phyloP scores from a whole-genome alignment of 2,797 vertebrate genomes.

The Mormyrus hasselquistii region DNA sequence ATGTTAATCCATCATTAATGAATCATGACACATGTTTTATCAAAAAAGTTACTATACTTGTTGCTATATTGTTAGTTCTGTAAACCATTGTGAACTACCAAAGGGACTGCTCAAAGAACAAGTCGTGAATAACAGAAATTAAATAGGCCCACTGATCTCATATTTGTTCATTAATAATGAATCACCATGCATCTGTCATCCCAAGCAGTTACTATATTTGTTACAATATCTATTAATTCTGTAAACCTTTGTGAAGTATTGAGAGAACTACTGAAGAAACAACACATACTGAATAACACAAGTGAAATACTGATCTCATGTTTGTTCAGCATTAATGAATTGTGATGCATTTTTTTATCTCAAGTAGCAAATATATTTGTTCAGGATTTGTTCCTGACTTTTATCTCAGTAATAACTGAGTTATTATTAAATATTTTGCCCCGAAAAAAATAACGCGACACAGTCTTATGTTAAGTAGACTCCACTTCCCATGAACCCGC shows the following conservation, averaged over 20 bases:
- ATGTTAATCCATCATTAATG: no score
- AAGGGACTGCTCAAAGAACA: background rate
- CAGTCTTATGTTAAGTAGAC: slow-evolving; percentile 30
- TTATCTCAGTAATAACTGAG: background rate
- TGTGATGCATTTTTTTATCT: background rate
- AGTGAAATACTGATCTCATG: background rate
- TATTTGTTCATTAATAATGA: background rate
- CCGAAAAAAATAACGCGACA: background rate
- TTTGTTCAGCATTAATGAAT: background rate
- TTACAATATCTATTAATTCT: background rate
- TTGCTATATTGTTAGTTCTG: no score
- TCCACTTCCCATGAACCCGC: slow-evolving; percentile 54
- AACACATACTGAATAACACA: background rate
- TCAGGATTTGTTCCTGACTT: background rate
- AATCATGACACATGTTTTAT: no score
- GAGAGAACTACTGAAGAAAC: background rate
- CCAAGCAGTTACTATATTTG: background rate
- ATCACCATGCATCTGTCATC: background rate
- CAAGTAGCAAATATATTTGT: background rate
- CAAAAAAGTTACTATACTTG: no score
- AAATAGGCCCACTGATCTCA: background rate
- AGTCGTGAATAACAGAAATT: background rate
- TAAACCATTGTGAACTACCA: background rate
- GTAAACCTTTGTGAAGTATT: background rate
- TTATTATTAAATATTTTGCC: background rate